phyloP scores from a whole-genome alignment of 37 sponge, comb jelly and placozoan species.

The Oscarella lobularis region DNA sequence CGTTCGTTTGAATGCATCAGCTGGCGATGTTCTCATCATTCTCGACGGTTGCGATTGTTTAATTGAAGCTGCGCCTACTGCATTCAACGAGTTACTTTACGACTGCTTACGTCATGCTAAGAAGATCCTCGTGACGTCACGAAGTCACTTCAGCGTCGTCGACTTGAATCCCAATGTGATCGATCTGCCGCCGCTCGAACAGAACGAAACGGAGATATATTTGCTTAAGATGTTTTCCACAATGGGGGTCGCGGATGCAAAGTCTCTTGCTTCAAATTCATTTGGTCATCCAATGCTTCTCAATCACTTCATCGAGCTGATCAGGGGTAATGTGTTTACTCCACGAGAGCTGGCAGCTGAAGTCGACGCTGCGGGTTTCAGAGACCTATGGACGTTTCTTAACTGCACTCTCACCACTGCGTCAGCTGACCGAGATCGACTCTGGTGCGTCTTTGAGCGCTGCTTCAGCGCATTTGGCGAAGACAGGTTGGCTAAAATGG shows the following conservation, averaged over 20 bases:
- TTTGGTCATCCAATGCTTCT: neutral
- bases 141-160: too few relatives aligned
- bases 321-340: neutral
- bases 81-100: too few relatives aligned
- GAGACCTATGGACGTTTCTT: too few relatives aligned
- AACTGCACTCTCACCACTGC: too few relatives aligned
- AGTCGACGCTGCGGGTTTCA: neutral
- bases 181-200: neutral
- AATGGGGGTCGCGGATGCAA: neutral
- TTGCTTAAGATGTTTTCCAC: neutral
- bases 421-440: too few relatives aligned
- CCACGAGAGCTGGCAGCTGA: neutral
- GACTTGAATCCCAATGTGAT: too few relatives aligned
- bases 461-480: too few relatives aligned
- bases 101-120: too few relatives aligned
- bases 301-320: neutral
- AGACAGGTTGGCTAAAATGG: neutral
- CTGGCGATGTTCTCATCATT: neutral
- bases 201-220: neutral
- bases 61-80: neutral
- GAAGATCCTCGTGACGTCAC: too few relatives aligned
- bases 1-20: neutral
- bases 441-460: too few relatives aligned
- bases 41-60: neutral
- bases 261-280: neutral